phyloP scores from a whole-genome alignment of 1,140 invertebrate species.

The Tetragonula clypearis region DNA sequence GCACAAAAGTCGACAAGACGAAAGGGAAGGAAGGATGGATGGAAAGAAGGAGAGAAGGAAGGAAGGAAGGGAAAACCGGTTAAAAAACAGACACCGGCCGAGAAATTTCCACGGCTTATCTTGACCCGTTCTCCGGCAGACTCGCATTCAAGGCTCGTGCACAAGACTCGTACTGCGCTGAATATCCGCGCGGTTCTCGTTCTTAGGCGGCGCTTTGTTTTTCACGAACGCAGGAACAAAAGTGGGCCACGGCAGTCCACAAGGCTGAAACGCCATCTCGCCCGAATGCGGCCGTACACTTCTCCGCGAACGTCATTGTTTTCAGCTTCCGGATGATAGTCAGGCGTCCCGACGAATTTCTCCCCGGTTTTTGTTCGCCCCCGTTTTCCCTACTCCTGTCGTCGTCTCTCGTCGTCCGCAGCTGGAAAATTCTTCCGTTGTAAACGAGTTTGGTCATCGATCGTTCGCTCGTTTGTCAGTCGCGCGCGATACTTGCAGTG shows the following conservation, averaged over 20 bases:
- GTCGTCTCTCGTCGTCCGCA: no score
- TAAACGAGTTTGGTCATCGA: background rate
- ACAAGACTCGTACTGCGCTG: background rate
- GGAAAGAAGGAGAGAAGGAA: background rate
- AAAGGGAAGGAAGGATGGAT: background rate
- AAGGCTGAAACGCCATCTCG: background rate
- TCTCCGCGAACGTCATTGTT: constrained; percentile 29
- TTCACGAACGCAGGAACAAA: constrained; percentile 13
- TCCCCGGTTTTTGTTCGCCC: background rate
- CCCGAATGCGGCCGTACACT: background rate
- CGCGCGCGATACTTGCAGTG: no score
- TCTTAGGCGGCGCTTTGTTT: constrained; percentile 31
- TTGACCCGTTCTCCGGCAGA: constrained; percentile 25
- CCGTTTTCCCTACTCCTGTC: no score
- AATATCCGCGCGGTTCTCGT: constrained; percentile 23
- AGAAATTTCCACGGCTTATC: constrained; percentile 30
- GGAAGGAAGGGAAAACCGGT: constrained; percentile 3
- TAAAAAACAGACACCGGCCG: constrained; percentile 8
- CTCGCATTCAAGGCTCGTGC: background rate
- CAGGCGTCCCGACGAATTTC: background rate
- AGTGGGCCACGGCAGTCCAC: constrained; percentile 15
- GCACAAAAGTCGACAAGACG: background rate
- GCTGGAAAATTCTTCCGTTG: background rate
- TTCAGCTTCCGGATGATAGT: constrained; percentile 1
- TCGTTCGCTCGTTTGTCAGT: background rate